Evolutionary conservation across 2,888 invertebrate genomes (phyloP).

Genomic region (Callimorpha dominula): DNA sequence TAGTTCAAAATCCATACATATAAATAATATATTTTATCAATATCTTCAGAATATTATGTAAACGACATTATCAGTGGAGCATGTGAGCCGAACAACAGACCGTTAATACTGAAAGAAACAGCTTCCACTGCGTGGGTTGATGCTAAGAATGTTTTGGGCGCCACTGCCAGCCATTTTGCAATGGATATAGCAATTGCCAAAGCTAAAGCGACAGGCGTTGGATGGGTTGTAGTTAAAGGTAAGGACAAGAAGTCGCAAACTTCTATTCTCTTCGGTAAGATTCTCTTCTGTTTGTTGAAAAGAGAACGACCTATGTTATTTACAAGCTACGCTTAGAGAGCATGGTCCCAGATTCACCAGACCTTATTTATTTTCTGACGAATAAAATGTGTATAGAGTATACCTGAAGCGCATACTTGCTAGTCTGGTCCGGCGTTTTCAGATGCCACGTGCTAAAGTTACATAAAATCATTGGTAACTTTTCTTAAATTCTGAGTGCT

Average conservation of each 20-base stretch:
- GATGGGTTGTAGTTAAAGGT: slow-evolving; percentile 94
- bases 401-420: no score
- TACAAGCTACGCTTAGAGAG: no score
- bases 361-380: no score
- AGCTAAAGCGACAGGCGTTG: slow-evolving; percentile 92
- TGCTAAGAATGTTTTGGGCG: slow-evolving; percentile 93
- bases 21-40: background rate
- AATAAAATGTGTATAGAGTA: no score
- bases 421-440: no score
- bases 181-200: slow-evolving; percentile 94
- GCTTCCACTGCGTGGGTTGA: slow-evolving; percentile 91
- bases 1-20: no score
- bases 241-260: slow-evolving; percentile 16
- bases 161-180: slow-evolving; percentile 92
- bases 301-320: no score
- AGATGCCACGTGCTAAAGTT: no score
- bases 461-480: no score
- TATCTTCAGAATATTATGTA: slow-evolving; percentile 90
- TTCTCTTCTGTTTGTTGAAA: no score
- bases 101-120: slow-evolving; percentile 90
- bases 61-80: slow-evolving; percentile 90
- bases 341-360: no score
- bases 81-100: slow-evolving; percentile 88
- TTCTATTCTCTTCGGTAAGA: background rate
- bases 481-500: no score